A percentile compares a stretch with the other conserved stretches of the same genome.
Evolutionary conservation across 2,113 vertebrate species (phyloP).

Genomic region (Hypanus sabinus): DNA sequence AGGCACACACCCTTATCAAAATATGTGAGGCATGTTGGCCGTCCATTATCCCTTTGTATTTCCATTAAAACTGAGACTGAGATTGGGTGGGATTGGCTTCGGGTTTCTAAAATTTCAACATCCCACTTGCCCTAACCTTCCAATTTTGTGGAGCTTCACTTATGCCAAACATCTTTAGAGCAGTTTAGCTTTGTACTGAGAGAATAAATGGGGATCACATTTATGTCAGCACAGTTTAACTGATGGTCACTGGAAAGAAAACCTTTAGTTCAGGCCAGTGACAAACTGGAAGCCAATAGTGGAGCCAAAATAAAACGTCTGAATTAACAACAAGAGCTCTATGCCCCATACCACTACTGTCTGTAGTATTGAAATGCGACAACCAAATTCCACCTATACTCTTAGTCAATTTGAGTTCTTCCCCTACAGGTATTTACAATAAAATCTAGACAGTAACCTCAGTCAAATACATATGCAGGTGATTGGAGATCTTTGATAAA

Average conservation of each 20-base stretch:
- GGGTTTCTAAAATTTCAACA: background rate
- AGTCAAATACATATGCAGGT: background rate
- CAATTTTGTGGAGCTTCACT: background rate
- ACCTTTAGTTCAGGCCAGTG: background rate
- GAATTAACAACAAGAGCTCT: background rate
- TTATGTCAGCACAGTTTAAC: background rate
- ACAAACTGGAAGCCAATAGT: background rate
- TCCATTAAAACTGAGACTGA: background rate
- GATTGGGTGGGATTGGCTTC: background rate
- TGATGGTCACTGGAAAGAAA: background rate
- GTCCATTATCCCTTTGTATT: background rate
- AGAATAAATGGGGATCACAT: no score
- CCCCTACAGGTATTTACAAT: background rate
- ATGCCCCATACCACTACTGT: background rate
- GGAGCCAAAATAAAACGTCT: background rate
- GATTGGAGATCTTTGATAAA: background rate
- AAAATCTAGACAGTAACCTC: background rate
- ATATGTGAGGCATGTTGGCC: background rate
- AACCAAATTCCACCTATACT: background rate
- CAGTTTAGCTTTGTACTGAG: background rate
- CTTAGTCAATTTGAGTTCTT: background rate
- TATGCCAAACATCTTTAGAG: background rate
- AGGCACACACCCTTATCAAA: background rate
- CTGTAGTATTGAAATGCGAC: background rate
- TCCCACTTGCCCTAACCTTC: background rate